Evolutionary conservation across 1,140 invertebrate genomes (phyloP).

Genomic region (Euura saliciscinereae): DNA sequence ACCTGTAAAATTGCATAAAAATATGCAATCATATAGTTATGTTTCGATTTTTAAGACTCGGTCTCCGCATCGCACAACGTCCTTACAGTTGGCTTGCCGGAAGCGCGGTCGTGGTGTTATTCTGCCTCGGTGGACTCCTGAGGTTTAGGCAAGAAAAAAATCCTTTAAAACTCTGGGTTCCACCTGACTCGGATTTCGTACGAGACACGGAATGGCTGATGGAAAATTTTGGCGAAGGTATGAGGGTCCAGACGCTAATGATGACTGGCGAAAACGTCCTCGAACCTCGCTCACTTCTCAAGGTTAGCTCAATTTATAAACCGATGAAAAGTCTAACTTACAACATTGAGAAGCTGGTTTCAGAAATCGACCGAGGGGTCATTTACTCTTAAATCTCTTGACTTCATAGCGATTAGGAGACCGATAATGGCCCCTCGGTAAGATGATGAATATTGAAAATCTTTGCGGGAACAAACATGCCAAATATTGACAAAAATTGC

Average conservation of each 20-base stretch:
- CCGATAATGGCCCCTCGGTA: too few species aligned
- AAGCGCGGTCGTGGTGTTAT: conserved; percentile 44
- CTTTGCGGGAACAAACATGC: too few species aligned
- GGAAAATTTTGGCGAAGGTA: conserved; percentile 68
- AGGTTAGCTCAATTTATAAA: conserved; percentile 39
- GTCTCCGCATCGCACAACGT: conserved; percentile 42
- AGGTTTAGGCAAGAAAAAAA: conserved; percentile 63
- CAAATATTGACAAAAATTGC: too few species aligned
- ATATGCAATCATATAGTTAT: conserved; percentile 1
- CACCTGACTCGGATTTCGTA: conserved; percentile 70
- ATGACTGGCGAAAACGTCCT: conserved; percentile 72
- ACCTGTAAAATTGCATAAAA: too few species aligned
- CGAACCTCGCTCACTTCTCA: conserved; percentile 59
- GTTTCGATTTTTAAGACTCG: conserved; percentile 34
- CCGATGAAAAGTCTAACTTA: too few species aligned
- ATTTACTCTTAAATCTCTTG: too few species aligned
- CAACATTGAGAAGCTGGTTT: too few species aligned
- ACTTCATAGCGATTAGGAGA: too few species aligned
- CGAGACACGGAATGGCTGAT: conserved; percentile 75
- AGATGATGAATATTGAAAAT: too few species aligned
- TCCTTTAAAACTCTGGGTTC: conserved; percentile 77
- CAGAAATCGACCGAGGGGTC: too few species aligned
- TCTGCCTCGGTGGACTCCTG: conserved; percentile 48
- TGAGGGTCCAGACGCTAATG: conserved; percentile 67
- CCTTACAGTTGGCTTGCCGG: conserved; percentile 49